Base-by-base conservation (phyloP, 2,113 vertebrate genomes). In the Myodes glareolus region DNA sequence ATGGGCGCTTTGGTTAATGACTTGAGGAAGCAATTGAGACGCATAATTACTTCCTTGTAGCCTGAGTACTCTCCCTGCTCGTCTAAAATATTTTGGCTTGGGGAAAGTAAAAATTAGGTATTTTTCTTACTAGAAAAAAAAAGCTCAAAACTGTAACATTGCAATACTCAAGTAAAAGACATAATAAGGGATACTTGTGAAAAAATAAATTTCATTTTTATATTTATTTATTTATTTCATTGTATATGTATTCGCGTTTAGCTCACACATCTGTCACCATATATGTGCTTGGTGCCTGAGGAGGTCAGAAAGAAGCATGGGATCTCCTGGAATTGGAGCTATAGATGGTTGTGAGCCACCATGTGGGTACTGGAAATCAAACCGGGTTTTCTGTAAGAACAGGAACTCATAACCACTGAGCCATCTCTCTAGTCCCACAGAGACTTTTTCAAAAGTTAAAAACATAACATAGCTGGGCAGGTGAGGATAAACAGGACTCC, bases 21-120 rank as follows among this genome's bases (percentile, higher is more conserved):
- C 82, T 86, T 96, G 87, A 90, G 94, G 78, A 92, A 96, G 85
- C 92, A 65, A 42, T 88, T 80, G 76, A 89, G 63, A 65, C 21
- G 52, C 5, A 39, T 1, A 85, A 88, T 70, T 81, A 84, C 72
- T 95, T 91, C 80, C 92, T 92, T 92, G 31, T 65, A 68, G 67
- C 12, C 31, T 86, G 52, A 86, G 52, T 25, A 72, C 58, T 81
- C 84, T 61, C 88, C 50, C 33, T 65, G 21, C 21, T 92, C 72
- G 92, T 91, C 68, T 91, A 90, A 87, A 94, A 73, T 91, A 93
- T n/a, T 92, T 92, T 90, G 88, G 73, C 92, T 94, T 95, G 84
- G 42, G 94, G 63, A 96, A 96, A 95, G 87, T 50, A 87, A 52
- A 91, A 92, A 89, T 82, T 39, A 82, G 23, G 31, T 14, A 84